Evolutionary conservation across 2,888 invertebrate species (phyloP), one percentile per base, ranked within the genome.

Genomic region (Drosophila cracens): DNA sequence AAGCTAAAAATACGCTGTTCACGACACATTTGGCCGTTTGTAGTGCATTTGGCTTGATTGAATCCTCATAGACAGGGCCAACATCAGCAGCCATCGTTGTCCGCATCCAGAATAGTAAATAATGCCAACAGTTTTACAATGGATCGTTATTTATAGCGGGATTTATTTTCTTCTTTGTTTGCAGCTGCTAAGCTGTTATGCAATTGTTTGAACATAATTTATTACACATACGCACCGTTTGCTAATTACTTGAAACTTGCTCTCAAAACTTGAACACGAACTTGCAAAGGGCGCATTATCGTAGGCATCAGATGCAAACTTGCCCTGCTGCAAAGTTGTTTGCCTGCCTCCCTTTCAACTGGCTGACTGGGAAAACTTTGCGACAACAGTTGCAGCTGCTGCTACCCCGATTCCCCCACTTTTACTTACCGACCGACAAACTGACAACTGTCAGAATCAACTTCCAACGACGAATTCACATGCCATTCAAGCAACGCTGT

Each of bases 211-310:
- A 46, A 52, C 54, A 59, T 63, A 54, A 62, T 76, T 33, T 54
- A 71, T 84, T 70, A 40, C 58, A 74, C 64, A 78, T 77, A 83
- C 84, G 81, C 81, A 77, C 64, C 82, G 84, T 84, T 83, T 40
- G 70, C 70, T 77, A 81, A 81, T 84, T 81, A 78, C 64, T 57
- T 49, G n/a, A 53, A 77, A 83, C 65, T 73, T 67, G 63, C 59
- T 53, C 21, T 13, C 48, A 49, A 69, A 67, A 83, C 53, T 60
- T 62, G 49, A 25, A 5, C 18, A 5, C 40, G 10, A 70, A 58
- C 29, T 73, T 52, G 61, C 36, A 27, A 49, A 10, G 31, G 11
- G 25, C 57, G 57, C 70, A 58, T 71, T 70, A 62, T 71, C 70
- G 49, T 49, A 16, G 46, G 13, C 54, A 71, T 70, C 56, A 43